Evolutionary conservation across 2,888 invertebrate genomes (phyloP).

Genomic region (Pasiphila rectangulata): DNA sequence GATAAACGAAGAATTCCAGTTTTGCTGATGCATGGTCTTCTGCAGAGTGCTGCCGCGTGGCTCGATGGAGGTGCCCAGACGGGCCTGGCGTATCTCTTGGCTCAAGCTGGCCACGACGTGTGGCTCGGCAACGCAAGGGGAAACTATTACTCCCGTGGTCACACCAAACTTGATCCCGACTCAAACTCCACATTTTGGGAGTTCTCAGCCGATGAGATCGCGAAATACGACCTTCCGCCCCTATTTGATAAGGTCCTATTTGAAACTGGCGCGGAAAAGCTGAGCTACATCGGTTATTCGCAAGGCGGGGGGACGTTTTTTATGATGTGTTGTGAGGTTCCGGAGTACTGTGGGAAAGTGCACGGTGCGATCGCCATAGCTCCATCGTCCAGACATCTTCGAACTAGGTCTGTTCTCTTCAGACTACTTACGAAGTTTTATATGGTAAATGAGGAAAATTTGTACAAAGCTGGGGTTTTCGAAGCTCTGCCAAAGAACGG

Average conservation of each 20-base stretch:
- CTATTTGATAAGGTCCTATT: slow-evolving; percentile 55
- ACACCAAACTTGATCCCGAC: slow-evolving; percentile 55
- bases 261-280: slow-evolving; percentile 40
- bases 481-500: slow-evolving; percentile 51
- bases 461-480: slow-evolving; percentile 38
- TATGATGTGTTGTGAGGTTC: slow-evolving; percentile 83
- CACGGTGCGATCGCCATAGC: slow-evolving; percentile 82
- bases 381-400: slow-evolving; percentile 77
- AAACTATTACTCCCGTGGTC: slow-evolving; percentile 67
- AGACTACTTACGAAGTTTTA: slow-evolving; percentile 31
- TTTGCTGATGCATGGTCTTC: slow-evolving; percentile 61
- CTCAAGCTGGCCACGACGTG: slow-evolving; percentile 37
- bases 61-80: slow-evolving; percentile 52
- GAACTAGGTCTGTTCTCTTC: slow-evolving; percentile 55
- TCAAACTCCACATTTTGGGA: slow-evolving; percentile 75
- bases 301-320: slow-evolving; percentile 85
- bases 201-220: slow-evolving; percentile 88
- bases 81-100: slow-evolving; percentile 40
- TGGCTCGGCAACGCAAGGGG: slow-evolving; percentile 38
- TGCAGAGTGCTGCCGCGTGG: slow-evolving; percentile 54
- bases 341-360: slow-evolving; percentile 84
- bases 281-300: slow-evolving; percentile 85
- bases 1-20: slow-evolving; percentile 43
- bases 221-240: slow-evolving; percentile 87
- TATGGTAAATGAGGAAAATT: slow-evolving; percentile 29